Evolutionary conservation across 2,113 vertebrate species (phyloP).

Genomic region (Sialia sialis): DNA sequence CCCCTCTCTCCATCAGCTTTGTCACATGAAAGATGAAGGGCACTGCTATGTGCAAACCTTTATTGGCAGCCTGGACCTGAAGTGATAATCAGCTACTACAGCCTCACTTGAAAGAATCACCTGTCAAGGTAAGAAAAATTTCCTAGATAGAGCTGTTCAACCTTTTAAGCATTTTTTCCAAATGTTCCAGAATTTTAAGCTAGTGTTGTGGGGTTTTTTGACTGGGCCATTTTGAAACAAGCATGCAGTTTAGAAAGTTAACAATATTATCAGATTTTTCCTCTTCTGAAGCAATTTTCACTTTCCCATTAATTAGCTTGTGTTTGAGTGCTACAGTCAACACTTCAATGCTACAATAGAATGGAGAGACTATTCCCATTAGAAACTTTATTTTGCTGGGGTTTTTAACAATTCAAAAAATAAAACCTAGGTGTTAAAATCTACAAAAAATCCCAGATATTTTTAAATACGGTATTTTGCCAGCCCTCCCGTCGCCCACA

Average conservation of each 20-base stretch:
- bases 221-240: not conserved
- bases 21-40: not conserved
- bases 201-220: not conserved
- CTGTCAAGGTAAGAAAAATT: not conserved
- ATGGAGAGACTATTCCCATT: not conserved
- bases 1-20: not conserved
- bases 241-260: not conserved
- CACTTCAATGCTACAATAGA: not conserved
- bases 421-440: not conserved
- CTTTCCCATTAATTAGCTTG: not conserved
- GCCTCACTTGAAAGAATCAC: not conserved
- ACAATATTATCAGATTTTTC: not conserved
- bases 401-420: not conserved
- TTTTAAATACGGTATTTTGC: not conserved
- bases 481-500: fast-evolving
- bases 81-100: not conserved
- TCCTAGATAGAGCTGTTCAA: not conserved
- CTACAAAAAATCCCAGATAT: not conserved
- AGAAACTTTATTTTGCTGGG: not conserved
- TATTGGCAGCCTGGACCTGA: not conserved
- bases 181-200: not conserved
- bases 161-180: not conserved
- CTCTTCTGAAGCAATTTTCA: not conserved
- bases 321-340: not conserved
- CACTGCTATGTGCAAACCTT: not conserved